A percentile compares a stretch with the other conserved stretches of the same genome.
phyloP scores from a whole-genome alignment of 2,113 vertebrate genomes.

The Capreolus pygargus region DNA sequence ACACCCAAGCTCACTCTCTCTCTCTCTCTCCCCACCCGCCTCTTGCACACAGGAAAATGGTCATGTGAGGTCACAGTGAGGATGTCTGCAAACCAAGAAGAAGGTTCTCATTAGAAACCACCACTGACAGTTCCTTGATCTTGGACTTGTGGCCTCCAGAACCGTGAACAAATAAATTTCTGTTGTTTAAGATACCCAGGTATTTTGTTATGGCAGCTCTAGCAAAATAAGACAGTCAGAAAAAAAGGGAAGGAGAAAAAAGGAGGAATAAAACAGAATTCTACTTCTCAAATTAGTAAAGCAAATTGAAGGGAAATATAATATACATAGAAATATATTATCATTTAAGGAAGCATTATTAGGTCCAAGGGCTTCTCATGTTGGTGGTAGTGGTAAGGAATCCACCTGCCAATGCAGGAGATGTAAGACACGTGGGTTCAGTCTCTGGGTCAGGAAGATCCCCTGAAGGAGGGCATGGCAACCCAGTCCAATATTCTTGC shows the following conservation, averaged over 20 bases:
- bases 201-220: background rate
- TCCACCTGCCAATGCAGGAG: background rate
- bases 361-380: background rate
- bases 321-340: background rate
- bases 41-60: background rate
- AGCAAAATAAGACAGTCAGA: background rate
- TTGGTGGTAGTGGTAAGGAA: background rate
- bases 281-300: background rate
- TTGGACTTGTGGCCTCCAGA: background rate
- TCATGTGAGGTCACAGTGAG: background rate
- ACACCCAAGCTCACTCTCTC: background rate
- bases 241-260: background rate
- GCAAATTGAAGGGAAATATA: background rate
- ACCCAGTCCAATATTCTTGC: background rate
- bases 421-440: background rate
- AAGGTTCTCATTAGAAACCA: background rate
- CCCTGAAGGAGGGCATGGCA: background rate
- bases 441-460: fast-evolving
- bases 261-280: background rate
- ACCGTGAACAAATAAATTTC: background rate
- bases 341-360: background rate
- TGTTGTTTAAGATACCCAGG: background rate
- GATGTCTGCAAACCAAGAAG: background rate
- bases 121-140: background rate
- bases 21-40: background rate